These are phyloP conservation scores for Brachionus paranguensis DNA, from an alignment of 1,140 invertebrate genomes.

Conservation along the genomic window DNA sequence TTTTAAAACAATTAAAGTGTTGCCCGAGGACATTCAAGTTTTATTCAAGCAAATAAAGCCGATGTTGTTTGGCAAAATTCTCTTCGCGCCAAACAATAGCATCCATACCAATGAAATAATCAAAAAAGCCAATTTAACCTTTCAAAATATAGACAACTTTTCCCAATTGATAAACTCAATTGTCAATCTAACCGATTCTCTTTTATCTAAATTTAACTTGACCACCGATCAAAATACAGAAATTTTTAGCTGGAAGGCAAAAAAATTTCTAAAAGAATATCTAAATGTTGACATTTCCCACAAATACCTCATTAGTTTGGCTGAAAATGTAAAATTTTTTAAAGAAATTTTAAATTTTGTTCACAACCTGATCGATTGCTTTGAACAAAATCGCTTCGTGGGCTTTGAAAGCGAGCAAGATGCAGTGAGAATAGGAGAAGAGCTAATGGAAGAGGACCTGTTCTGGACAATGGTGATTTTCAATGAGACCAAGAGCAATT, in stretches of 20 bases:
- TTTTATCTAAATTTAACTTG: background rate
- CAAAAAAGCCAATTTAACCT: slow-evolving; percentile 45
- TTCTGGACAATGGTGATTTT: slow-evolving; percentile 12
- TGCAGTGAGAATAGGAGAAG: background rate
- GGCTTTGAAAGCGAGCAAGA: slow-evolving; percentile 7
- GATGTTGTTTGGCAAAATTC: slow-evolving; percentile 57
- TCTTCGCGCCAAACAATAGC: slow-evolving; percentile 56
- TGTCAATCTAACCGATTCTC: background rate
- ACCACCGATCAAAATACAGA: background rate
- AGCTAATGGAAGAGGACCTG: background rate
- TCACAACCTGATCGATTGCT: background rate
- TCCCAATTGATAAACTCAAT: background rate
- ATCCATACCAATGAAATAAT: slow-evolving; percentile 43
- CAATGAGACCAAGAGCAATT: background rate
- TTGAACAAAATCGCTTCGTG: slow-evolving; percentile 1
- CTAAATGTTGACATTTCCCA: background rate
- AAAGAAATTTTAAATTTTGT: slow-evolving; percentile 8
- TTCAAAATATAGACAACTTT: slow-evolving; percentile 41
- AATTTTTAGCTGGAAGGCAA: background rate
- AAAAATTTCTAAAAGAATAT: background rate
- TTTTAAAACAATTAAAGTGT: slow-evolving; percentile 44
- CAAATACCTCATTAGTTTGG: background rate
- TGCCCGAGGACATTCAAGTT: slow-evolving; percentile 46
- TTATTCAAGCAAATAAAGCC: slow-evolving; percentile 59
- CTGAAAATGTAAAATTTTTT: background rate